These are phyloP conservation scores for Nothura maculosa DNA, from an alignment of 2,797 vertebrate genomes.

Conservation along the genomic window DNA sequence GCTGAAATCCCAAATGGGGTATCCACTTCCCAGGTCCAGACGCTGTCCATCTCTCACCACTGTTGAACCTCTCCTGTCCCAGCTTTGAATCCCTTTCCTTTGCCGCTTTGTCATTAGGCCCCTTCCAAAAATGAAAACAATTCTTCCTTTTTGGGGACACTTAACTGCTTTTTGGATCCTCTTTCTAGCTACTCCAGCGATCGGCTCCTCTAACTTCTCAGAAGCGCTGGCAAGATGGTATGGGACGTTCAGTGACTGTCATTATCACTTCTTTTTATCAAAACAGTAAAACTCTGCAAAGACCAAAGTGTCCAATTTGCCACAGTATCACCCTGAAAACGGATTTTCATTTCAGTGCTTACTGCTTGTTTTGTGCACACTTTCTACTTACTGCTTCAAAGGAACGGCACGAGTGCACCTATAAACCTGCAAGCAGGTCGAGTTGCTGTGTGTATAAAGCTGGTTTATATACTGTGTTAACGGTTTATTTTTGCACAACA, in stretches of 20 bases:
- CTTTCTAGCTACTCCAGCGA: background rate
- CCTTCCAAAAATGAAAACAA: background rate
- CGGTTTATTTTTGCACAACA: background rate
- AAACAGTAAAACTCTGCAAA: background rate
- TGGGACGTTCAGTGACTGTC: too few species aligned
- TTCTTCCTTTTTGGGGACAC: background rate
- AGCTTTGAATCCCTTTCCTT: too few species aligned
- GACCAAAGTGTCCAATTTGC: background rate
- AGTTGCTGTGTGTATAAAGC: background rate
- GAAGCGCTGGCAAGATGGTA: background rate
- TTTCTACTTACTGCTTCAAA: background rate
- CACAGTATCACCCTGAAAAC: background rate
- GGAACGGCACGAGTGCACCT: background rate
- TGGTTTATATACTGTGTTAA: background rate
- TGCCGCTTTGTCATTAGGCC: fast-evolving
- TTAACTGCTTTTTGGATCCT: background rate
- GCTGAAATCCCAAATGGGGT: background rate
- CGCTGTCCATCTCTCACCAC: too few species aligned
- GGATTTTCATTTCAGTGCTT: background rate
- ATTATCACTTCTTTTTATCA: background rate
- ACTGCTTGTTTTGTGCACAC: background rate
- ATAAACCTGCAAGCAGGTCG: background rate
- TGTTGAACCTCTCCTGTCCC: too few species aligned
- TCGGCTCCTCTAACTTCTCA: background rate
- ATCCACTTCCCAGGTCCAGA: too few species aligned